These are phyloP conservation scores for Orchestes rusci DNA, from an alignment of 2,888 invertebrate species.

Conservation along the genomic window DNA sequence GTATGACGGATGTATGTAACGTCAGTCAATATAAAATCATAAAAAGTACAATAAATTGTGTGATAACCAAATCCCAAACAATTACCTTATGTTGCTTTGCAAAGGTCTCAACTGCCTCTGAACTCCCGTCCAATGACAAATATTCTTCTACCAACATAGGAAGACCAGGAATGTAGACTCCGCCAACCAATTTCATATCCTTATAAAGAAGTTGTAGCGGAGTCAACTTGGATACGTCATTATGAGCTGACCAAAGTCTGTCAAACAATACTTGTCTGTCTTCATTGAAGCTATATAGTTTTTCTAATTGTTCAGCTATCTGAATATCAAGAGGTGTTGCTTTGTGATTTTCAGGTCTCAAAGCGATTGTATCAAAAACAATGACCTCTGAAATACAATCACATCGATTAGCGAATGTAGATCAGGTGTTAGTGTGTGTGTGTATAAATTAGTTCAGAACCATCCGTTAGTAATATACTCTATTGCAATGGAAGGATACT, in stretches of 20 bases:
- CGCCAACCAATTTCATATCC: slow-evolving; percentile 64
- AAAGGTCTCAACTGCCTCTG: slow-evolving; percentile 48
- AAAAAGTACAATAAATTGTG: too few relatives aligned
- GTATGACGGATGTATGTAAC: background rate
- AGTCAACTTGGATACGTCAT: slow-evolving; percentile 58
- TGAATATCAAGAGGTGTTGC: slow-evolving; percentile 59
- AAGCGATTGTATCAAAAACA: slow-evolving; percentile 73
- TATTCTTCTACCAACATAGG: slow-evolving; percentile 59
- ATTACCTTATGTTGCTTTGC: slow-evolving; percentile 38
- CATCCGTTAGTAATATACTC: too few relatives aligned
- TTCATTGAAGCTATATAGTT: slow-evolving; percentile 43
- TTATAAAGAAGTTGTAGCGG: slow-evolving; percentile 63
- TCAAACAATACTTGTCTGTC: slow-evolving; percentile 46
- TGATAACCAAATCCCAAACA: too few relatives aligned
- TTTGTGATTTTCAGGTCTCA: slow-evolving; percentile 59
- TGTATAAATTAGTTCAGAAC: too few relatives aligned
- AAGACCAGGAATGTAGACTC: slow-evolving; percentile 48
- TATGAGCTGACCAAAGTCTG: slow-evolving; percentile 55
- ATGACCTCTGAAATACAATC: slow-evolving; percentile 61
- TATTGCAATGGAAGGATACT: too few relatives aligned
- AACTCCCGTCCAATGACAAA: slow-evolving; percentile 45
- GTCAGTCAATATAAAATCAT: too few relatives aligned
- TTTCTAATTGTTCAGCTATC: slow-evolving; percentile 53
- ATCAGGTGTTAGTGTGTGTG: too few relatives aligned
- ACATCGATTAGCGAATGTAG: too few relatives aligned